phyloP scores from a whole-genome alignment of 2,113 vertebrate species.

The Zosterops borbonicus region DNA sequence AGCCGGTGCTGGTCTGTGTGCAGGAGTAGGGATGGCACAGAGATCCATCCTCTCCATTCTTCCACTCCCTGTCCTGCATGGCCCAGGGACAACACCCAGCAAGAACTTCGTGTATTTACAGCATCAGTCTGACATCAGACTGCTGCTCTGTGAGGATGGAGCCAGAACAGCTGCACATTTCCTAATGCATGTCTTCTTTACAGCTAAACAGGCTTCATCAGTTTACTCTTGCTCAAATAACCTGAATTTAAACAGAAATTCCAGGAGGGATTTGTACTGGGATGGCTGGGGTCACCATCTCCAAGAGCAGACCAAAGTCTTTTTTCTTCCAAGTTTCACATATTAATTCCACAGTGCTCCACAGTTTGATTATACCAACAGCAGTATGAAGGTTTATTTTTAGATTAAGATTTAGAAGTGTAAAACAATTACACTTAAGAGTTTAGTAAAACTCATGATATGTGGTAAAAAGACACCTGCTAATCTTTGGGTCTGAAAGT shows the following conservation, averaged over 20 bases:
- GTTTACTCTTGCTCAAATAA: background rate
- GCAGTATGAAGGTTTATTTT: background rate
- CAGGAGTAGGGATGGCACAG: background rate
- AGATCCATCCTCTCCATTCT: fast-evolving
- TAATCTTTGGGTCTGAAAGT: background rate
- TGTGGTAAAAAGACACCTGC: background rate
- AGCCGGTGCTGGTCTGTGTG: background rate
- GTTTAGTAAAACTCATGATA: background rate
- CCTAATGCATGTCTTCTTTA: background rate
- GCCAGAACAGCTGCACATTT: background rate
- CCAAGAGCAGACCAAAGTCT: background rate
- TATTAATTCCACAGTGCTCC: background rate
- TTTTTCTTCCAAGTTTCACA: background rate
- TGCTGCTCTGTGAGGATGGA: background rate
- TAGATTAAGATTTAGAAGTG: background rate
- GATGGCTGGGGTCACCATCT: background rate
- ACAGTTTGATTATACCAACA: background rate
- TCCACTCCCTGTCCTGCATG: background rate
- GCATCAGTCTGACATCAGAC: background rate
- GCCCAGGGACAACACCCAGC: background rate
- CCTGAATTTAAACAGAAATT: background rate
- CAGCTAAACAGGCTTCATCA: background rate
- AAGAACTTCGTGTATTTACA: fast-evolving
- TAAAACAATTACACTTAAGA: background rate
- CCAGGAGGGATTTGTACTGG: background rate